Evolutionary conservation across 2,888 invertebrate genomes (phyloP), one percentile per base, ranked within the genome.

Genomic region (Lissocephala sabroskyi): DNA sequence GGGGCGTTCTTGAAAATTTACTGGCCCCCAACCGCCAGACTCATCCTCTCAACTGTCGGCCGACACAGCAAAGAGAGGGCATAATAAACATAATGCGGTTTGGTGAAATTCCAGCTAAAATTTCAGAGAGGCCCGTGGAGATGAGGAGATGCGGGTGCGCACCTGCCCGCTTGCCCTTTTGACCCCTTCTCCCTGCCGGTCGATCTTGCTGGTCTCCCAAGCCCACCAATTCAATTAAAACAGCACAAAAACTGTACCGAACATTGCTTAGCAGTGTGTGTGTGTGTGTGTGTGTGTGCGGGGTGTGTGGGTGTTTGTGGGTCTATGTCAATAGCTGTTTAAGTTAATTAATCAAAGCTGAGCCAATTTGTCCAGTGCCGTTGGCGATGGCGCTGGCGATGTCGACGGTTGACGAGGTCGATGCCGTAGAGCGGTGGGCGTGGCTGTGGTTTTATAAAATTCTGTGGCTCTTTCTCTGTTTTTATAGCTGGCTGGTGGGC

Each of bases 321-420:
- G 23, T 23, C 39, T 52, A 54, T 59, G 66, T 55, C 63, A 61
- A 63, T 63, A 61, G 59, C 56, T 75, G 59, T 55, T 75, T 75
- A 67, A 70, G 76, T 70, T 70, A 70, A 70, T 70, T 70, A 70
- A 70, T 75, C 76, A 75, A 70, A 70, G 70, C 65, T 49, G 48
- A 54, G 60, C 53, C 57, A 62, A 64, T 66, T 70, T 75, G 26
- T 42, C 30, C 35, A 35, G 16, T 23, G 23, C 7, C 23, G 23
- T 3, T 23, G 23, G 23, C 23, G n/a, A n/a, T n/a, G n/a, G n/a
- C n/a, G n/a, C n/a, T n/a, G n/a, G n/a, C n/a, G n/a, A n/a, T n/a
- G n/a, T n/a, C n/a, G n/a, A n/a, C n/a, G n/a, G n/a, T n/a, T n/a
- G n/a, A n/a, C n/a, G n/a, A n/a, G n/a, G n/a, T n/a, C n/a, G n/a